These are phyloP conservation scores for Callitettix versicolor DNA, from an alignment of 1,140 invertebrate species.

Conservation along the genomic window DNA sequence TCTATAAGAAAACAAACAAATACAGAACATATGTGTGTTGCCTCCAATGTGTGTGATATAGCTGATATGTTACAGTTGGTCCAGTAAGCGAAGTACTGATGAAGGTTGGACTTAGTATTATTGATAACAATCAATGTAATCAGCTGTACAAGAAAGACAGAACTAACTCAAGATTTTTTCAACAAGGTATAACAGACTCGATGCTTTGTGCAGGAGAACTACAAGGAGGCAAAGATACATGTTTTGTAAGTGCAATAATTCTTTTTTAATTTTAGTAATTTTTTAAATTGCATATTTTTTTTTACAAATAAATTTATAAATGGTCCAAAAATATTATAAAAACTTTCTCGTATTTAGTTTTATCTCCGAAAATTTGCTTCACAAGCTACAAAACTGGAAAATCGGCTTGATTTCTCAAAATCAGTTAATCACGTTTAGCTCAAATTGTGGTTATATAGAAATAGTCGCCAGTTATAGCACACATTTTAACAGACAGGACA, in stretches of 20 bases:
- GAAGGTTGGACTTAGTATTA: slow-evolving; percentile 23
- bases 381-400: no score
- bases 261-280: background rate
- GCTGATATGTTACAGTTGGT: slow-evolving; percentile 11
- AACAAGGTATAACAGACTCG: slow-evolving; percentile 25
- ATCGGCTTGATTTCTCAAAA: no score
- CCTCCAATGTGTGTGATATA: no score
- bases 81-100: slow-evolving; percentile 21
- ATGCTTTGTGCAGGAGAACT: slow-evolving; percentile 60
- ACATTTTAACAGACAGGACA: no score
- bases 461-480: no score
- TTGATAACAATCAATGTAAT: slow-evolving; percentile 21
- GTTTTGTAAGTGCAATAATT: slow-evolving; percentile 42
- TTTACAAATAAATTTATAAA: background rate
- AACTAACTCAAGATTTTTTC: background rate
- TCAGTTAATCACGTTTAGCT: no score
- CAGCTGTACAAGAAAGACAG: slow-evolving; percentile 23
- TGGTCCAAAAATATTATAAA: background rate
- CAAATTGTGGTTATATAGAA: no score
- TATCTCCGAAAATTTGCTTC: no score
- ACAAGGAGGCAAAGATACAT: slow-evolving; percentile 62
- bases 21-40: no score
- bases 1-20: no score
- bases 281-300: background rate
- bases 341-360: no score